These are phyloP conservation scores for Andrena hattorfiana DNA, from an alignment of 2,888 invertebrate species.

Conservation along the genomic window DNA sequence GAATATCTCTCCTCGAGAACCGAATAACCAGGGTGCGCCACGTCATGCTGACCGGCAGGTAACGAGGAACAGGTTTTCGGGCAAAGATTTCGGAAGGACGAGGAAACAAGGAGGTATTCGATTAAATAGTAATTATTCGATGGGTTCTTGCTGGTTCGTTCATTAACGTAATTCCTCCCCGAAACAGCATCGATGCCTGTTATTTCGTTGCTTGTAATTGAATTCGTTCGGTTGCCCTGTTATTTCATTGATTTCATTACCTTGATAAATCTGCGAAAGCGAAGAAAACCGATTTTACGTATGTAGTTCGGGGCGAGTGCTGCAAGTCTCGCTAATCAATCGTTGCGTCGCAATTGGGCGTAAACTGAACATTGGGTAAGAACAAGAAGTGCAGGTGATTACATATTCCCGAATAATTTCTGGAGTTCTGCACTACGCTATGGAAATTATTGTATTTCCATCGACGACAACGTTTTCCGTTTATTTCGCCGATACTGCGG, in stretches of 20 bases:
- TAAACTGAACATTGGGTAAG: not conserved
- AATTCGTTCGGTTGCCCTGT: slow-evolving; percentile 20
- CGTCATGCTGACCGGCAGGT: not conserved
- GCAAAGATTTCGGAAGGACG: not conserved
- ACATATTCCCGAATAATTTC: not conserved
- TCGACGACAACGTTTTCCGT: not conserved
- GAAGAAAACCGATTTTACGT: not conserved
- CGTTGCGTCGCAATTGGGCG: not conserved
- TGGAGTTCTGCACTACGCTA: too few relatives aligned
- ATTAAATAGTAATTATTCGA: slow-evolving; percentile 30
- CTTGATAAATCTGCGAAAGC: slow-evolving; percentile 10
- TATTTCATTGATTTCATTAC: slow-evolving; percentile 23
- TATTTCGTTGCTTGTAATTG: slow-evolving; percentile 41
- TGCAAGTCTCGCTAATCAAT: not conserved
- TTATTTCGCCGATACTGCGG: too few relatives aligned
- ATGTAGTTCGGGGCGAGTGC: not conserved
- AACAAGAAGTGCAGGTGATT: not conserved
- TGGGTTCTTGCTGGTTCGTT: slow-evolving; percentile 3
- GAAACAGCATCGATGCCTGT: slow-evolving; percentile 8
- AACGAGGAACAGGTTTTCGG: slow-evolving; percentile 15
- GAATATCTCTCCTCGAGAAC: slow-evolving; percentile 13
- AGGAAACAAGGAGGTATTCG: slow-evolving; percentile 1
- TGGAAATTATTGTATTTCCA: not conserved
- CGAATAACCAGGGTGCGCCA: not conserved
- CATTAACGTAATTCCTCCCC: slow-evolving; percentile 27